These are phyloP conservation scores for Torymus aiolomorphi DNA, from an alignment of 2,888 invertebrate genomes.

Conservation along the genomic window DNA sequence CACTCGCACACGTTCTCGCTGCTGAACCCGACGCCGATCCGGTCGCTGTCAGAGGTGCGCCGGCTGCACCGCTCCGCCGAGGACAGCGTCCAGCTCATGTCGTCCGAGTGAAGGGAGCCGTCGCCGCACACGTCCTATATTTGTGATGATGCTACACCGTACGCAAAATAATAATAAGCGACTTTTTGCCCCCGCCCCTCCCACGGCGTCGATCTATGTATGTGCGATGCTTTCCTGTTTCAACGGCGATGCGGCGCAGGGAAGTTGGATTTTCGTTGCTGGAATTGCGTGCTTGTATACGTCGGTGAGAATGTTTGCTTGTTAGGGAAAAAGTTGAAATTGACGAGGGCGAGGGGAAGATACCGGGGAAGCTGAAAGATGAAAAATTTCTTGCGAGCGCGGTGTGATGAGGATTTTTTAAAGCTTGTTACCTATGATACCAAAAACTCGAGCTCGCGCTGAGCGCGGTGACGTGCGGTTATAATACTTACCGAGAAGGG, in stretches of 20 bases:
- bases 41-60: conserved; percentile 77
- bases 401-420: too few relatives aligned
- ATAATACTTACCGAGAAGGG: not conserved
- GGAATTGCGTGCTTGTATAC: too few relatives aligned
- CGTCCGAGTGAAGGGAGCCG: conserved; percentile 68
- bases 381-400: not conserved
- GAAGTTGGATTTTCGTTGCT: conserved; percentile 34
- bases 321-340: too few relatives aligned
- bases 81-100: conserved; percentile 78
- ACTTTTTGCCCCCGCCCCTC: not conserved
- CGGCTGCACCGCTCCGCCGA: conserved; percentile 75
- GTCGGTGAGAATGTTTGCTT: too few relatives aligned
- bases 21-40: conserved; percentile 77
- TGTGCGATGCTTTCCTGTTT: too few relatives aligned
- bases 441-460: conserved; percentile 12
- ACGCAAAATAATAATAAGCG: not conserved
- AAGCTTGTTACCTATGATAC: too few relatives aligned
- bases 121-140: too few relatives aligned
- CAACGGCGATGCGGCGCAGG: not conserved
- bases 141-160: not conserved
- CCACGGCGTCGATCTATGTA: too few relatives aligned
- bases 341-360: too few relatives aligned
- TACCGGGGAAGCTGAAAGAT: too few relatives aligned
- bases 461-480: conserved; percentile 19
- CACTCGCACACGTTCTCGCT: conserved; percentile 78